These are phyloP conservation scores for Ophioninae sp. DNA, from an alignment of 2,888 invertebrate genomes.

Conservation along the genomic window DNA sequence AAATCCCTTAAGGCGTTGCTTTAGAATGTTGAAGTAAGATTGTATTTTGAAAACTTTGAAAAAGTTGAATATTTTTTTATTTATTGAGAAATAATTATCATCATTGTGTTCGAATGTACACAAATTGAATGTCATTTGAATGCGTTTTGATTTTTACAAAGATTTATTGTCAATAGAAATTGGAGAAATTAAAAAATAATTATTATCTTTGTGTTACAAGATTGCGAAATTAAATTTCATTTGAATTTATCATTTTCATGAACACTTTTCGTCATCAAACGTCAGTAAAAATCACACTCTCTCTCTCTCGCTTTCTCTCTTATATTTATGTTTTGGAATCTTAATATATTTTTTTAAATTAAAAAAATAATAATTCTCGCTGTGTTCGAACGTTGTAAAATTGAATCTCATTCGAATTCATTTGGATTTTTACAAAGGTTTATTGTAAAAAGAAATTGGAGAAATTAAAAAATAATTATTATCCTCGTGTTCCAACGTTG, in stretches of 20 bases:
- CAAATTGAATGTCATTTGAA: not conserved
- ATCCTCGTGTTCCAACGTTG: not conserved
- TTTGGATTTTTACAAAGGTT: too few species aligned
- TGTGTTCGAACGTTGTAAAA: not conserved
- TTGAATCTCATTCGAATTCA: conserved; percentile 1
- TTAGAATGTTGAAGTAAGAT: too few species aligned
- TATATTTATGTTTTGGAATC: conserved; percentile 22
- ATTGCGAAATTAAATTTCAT: not conserved
- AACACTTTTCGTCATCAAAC: not conserved
- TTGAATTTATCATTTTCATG: not conserved
- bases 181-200: too few species aligned
- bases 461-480: too few species aligned
- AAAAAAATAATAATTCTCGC: too few species aligned
- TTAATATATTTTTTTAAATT: too few species aligned
- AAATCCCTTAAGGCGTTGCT: too few species aligned
- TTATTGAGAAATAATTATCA: too few species aligned
- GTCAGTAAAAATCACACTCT: not conserved
- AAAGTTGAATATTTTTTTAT: too few species aligned
- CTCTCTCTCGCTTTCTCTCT: not conserved
- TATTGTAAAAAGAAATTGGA: too few species aligned
- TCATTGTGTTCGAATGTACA: not conserved
- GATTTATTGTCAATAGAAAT: not conserved
- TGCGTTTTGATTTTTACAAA: not conserved
- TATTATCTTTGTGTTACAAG: not conserved
- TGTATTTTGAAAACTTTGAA: too few species aligned